Evolutionary conservation across 2,797 vertebrate species (phyloP).

Genomic region (Arvicola amphibius): DNA sequence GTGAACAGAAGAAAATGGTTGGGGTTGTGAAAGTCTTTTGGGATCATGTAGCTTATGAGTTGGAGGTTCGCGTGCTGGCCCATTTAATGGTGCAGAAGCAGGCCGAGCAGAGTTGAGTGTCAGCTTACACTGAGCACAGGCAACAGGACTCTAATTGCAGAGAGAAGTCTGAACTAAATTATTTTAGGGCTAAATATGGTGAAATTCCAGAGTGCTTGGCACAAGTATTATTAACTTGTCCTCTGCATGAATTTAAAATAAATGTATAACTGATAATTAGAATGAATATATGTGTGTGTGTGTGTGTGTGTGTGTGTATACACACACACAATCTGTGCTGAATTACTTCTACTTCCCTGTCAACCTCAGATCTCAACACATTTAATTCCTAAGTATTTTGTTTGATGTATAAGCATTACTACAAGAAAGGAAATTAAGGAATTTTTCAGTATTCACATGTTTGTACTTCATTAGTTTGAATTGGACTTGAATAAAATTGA

Average conservation of each 20-base stretch:
- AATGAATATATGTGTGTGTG: too few relatives aligned
- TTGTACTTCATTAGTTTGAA: constrained; percentile 14
- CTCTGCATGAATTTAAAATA: background rate
- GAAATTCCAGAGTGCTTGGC: background rate
- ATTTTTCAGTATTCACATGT: constrained; percentile 16
- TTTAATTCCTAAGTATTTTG: background rate
- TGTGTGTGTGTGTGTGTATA: too few relatives aligned
- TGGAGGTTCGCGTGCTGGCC: background rate
- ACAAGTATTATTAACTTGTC: background rate
- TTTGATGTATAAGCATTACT: background rate
- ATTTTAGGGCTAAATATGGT: constrained; percentile 26
- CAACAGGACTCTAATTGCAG: background rate
- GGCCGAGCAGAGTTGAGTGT: background rate
- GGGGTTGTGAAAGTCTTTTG: background rate
- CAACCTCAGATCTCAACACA: background rate
- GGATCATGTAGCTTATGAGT: background rate
- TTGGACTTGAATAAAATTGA: constrained; percentile 27
- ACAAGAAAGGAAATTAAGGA: background rate
- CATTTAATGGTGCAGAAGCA: background rate
- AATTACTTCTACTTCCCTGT: background rate
- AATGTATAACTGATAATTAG: background rate
- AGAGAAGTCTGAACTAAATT: background rate
- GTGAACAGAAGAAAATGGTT: background rate
- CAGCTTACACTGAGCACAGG: background rate
- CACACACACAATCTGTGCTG: background rate